A percentile compares a stretch with the other conserved stretches of the same genome.
Evolutionary conservation across 2,797 vertebrate species (phyloP).

Genomic region (Mormyrus proboscirostris): DNA sequence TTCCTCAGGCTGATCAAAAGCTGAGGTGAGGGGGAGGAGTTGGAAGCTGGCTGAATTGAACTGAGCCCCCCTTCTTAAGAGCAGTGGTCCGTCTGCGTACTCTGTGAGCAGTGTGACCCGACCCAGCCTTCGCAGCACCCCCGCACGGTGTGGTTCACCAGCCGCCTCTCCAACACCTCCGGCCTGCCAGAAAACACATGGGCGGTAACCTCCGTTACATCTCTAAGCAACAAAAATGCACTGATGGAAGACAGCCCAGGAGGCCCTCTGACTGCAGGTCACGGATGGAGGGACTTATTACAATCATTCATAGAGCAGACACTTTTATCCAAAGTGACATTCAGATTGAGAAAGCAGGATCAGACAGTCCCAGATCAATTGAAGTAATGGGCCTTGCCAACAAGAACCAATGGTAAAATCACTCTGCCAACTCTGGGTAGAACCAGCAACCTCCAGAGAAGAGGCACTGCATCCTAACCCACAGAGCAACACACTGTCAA

Average conservation of each 20-base stretch:
- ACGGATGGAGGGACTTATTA: background rate
- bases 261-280: background rate
- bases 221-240: background rate
- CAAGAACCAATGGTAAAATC: background rate
- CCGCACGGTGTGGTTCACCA: slow-evolving; percentile 61
- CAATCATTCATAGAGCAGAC: background rate
- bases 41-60: background rate
- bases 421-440: background rate
- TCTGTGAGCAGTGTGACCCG: slow-evolving; percentile 67
- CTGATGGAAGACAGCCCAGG: background rate
- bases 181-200: slow-evolving; percentile 51
- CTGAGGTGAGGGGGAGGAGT: background rate
- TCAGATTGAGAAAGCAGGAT: background rate
- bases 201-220: background rate
- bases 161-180: slow-evolving; percentile 52
- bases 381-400: background rate
- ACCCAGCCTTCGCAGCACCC: slow-evolving; percentile 79
- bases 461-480: background rate
- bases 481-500: background rate
- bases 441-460: background rate
- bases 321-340: background rate
- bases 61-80: background rate
- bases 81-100: slow-evolving; percentile 48
- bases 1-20: background rate
- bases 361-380: background rate